Evolutionary conservation across 2,888 invertebrate genomes (phyloP), one percentile per base, ranked within the genome.

Genomic region (Tortrix viridana): DNA sequence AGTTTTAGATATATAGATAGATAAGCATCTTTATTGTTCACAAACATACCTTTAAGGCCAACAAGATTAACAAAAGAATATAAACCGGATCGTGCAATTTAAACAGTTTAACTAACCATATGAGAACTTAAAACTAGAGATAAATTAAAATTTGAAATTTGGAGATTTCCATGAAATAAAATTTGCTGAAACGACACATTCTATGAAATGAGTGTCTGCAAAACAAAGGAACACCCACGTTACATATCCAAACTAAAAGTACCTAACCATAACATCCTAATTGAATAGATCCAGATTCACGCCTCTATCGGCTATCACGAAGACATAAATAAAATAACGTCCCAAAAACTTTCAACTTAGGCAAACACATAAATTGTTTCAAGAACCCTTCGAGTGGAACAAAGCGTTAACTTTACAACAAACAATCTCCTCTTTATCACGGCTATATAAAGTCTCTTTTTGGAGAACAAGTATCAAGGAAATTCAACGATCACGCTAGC

Each of bases 331-430:
- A 83, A 82, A 85, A 84, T 83, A 85, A 83, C 82, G 84, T 79
- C 76, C 78, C 77, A 58, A 82, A 83, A 86, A 82, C 75, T 82
- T 81, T 75, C 71, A 78, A 82, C 77, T 83, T 82, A 76, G 77
- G 77, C 81, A 85, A 86, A 85, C 86, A 86, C 83, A 87, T 86
- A 87, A 86, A 86, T 86, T 86, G 80, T 84, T 81, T 80, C 73
- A 74, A 75, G 79, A 80, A 84, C 82, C 79, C 79, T 81, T 82
- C 76, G 74, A 71, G 68, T 65, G 68, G 64, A 68, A 74, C 69
- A 70, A 74, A 76, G 75, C 74, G 75, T 78, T 80, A 81, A 78
- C 74, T 78, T 75, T 71, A 49, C 26, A 49, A 66, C 68, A 37
- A 60, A 65, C 64, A n/a, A n/a, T 38, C 38, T 66, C 44, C 54